Base-by-base conservation (phyloP, 2,113 vertebrate genomes). In the Pandion haliaetus region DNA sequence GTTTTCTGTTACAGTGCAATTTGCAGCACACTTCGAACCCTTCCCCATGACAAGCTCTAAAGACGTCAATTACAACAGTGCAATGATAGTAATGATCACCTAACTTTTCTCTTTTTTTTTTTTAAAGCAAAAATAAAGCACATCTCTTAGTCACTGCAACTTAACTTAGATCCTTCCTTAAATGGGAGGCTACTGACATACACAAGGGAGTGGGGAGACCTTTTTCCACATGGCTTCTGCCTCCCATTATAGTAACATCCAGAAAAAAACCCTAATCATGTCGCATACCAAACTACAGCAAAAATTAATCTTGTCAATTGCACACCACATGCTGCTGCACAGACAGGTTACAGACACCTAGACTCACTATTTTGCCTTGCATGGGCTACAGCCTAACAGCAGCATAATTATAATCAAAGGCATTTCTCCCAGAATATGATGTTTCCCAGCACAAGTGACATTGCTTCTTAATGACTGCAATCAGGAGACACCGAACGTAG, bases 1-100 rank as follows among this genome's bases (percentile, higher is more conserved):
- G 93, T 82, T 95, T 91, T 59, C 90, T 88, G 78, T 86, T 94
- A 72, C 86, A 66, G 57, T 45, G 69, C 93, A 78, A 89, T 91
- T 74, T 91, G 86, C 85, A 92, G 95, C 76, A 80, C 85, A 52
- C 80, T 54, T 63, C 4, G 21, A 96, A 67, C 86, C 65, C 66
- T 83, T 90, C 79, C 92, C 78, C 49, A 3, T 11, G 62, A 91
- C 93, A 66, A 73, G 86, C 91, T 81, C 93, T 73, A 24, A 59
- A 89, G 92, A 85, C 12, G 0, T 29, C 5, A 5, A 77, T 88
- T 50, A 95, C 82, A 85, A 66, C 73, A 76, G 26, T 7, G 31
- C 79, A 71, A 34, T 26, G 47, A 91, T 69, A 84, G 79, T 67
- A 73, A 94, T 44, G n/a, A 93, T 49, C 89, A 80, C 49, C 34